These are phyloP conservation scores for Halcyon badia DNA, from an alignment of 2,797 vertebrate species.

Conservation along the genomic window DNA sequence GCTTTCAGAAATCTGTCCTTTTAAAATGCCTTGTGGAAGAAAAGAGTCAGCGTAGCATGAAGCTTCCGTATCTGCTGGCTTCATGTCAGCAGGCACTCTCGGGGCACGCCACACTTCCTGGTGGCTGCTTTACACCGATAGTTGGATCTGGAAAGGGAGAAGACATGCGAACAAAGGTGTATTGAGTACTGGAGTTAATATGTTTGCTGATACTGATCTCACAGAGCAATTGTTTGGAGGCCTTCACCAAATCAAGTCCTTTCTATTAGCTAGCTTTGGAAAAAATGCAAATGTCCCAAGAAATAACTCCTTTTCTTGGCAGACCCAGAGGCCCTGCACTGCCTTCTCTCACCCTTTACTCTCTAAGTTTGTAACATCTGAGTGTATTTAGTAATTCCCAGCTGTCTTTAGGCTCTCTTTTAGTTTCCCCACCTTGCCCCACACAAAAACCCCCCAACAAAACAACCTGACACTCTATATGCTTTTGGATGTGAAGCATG, in stretches of 20 bases:
- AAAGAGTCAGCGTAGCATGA: background rate
- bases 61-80: background rate
- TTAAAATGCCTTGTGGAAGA: background rate
- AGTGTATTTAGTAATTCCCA: background rate
- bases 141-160: background rate
- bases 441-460: background rate
- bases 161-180: background rate
- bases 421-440: background rate
- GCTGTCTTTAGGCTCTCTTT: background rate
- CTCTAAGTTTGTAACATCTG: background rate
- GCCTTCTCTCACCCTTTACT: background rate
- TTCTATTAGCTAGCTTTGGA: background rate
- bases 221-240: background rate
- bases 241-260: background rate
- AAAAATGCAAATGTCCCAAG: background rate
- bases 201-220: background rate
- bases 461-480: accelerated
- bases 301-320: background rate
- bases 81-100: background rate
- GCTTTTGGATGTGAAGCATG: background rate
- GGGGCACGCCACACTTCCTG: background rate
- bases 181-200: background rate
- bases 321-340: background rate
- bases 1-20: background rate
- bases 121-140: background rate